These are phyloP conservation scores for Sorex araneus DNA, from an alignment of 2,113 vertebrate species.

Conservation along the genomic window DNA sequence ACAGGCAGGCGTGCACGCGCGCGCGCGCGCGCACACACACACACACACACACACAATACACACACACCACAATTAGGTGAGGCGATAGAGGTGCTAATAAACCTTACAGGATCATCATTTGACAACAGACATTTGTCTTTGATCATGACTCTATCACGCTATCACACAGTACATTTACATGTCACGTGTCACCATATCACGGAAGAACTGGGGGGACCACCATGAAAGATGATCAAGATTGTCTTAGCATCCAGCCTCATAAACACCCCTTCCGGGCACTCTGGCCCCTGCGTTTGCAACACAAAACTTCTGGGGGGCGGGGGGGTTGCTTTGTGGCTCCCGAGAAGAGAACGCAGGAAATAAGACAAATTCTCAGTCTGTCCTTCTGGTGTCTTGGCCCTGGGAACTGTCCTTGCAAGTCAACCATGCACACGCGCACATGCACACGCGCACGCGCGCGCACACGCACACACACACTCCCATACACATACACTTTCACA, in stretches of 20 bases:
- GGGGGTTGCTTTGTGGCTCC: neutral
- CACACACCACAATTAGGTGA: fast-evolving
- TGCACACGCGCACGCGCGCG: too few relatives aligned
- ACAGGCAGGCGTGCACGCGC: neutral
- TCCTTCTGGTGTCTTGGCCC: neutral
- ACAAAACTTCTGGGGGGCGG: neutral
- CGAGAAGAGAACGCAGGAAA: fast-evolving
- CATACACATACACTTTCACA: too few relatives aligned
- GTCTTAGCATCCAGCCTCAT: neutral
- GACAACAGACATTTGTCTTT: neutral
- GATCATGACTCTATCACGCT: neutral
- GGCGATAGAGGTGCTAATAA: neutral
- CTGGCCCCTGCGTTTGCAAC: neutral
- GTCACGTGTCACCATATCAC: too few relatives aligned
- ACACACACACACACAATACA: neutral
- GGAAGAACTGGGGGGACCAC: neutral
- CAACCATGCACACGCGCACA: fast-evolving
- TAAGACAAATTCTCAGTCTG: neutral
- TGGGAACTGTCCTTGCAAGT: fast-evolving
- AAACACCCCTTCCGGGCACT: neutral
- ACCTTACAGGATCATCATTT: neutral
- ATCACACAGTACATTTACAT: neutral
- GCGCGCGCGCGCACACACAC: too few relatives aligned
- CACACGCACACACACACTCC: too few relatives aligned
- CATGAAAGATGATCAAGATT: fast-evolving